Evolutionary conservation across 30 jellyfish, hydroid and myxozoan genomes (phyloP).

Genomic region (Aurelia sp.): DNA sequence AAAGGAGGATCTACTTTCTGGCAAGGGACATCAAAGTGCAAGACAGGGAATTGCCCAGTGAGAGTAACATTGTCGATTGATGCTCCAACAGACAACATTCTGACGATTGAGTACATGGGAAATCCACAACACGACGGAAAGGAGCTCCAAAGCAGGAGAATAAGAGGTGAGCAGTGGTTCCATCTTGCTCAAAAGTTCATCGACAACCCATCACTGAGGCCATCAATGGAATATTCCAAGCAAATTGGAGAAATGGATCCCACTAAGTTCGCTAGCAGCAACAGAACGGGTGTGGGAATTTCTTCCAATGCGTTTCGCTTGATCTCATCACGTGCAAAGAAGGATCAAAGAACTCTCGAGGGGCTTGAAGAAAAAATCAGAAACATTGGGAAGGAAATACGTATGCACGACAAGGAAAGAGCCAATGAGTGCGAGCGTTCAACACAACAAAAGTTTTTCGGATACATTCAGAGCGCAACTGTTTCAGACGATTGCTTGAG

Average conservation of each 20-base stretch:
- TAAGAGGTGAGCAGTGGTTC: not conserved
- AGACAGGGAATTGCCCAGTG: not conserved
- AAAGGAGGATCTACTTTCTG: not conserved
- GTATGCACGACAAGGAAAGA: not conserved
- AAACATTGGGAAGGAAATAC: not conserved
- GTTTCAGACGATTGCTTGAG: constrained; percentile 4
- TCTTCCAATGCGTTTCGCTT: constrained; percentile 21
- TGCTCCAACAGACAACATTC: not conserved
- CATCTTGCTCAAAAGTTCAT: not conserved
- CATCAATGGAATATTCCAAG: constrained; percentile 16
- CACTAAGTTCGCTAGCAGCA: constrained; percentile 30
- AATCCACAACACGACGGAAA: constrained; percentile 21
- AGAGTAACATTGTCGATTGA: not conserved
- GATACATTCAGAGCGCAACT: not conserved
- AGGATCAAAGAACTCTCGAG: constrained; percentile 2
- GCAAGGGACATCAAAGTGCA: constrained; percentile 18
- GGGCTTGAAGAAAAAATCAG: not conserved
- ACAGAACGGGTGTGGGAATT: constrained; percentile 43
- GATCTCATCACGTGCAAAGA: constrained; percentile 7
- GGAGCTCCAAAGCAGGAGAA: not conserved
- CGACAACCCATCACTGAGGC: not conserved
- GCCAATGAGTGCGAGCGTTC: not conserved
- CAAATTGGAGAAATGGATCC: constrained; percentile 1
- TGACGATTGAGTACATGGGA: not conserved
- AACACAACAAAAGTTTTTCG: not conserved